Evolutionary conservation across 2,888 invertebrate genomes (phyloP).

Genomic region (Eilema sororculum): DNA sequence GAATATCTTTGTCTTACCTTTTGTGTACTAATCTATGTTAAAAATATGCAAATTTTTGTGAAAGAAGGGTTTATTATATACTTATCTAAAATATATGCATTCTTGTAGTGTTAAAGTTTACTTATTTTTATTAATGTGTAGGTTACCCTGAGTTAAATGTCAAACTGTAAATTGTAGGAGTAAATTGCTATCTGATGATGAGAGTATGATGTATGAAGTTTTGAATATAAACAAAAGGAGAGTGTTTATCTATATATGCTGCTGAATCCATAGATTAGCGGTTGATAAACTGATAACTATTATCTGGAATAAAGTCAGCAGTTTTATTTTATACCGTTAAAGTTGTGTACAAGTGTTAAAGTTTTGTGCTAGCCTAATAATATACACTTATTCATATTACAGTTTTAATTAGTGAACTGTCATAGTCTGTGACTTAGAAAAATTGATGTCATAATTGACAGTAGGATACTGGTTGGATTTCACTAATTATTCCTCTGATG

Average conservation of each 20-base stretch:
- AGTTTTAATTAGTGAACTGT: not conserved
- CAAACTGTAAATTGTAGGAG: conserved; percentile 33
- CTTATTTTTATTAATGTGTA: conserved; percentile 30
- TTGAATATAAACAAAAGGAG: conserved; percentile 38
- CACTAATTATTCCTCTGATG: conserved; percentile 27
- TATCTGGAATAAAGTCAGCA: conserved; percentile 12
- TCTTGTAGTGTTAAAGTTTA: conserved; percentile 5
- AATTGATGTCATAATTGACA: not conserved
- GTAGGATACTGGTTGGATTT: conserved; percentile 25
- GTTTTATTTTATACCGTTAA: conserved; percentile 7
- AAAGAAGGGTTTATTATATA: conserved; percentile 26
- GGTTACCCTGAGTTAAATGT: conserved; percentile 35
- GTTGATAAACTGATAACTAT: conserved; percentile 21
- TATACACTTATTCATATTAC: not conserved
- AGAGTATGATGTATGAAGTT: conserved; percentile 20
- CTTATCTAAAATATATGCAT: conserved; percentile 30
- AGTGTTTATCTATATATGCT: conserved; percentile 20
- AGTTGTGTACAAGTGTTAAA: not conserved
- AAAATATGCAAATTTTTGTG: conserved; percentile 25
- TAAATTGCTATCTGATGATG: conserved; percentile 30
- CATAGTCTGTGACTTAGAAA: not conserved
- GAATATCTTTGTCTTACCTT: conserved; percentile 69
- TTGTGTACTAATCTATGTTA: conserved; percentile 25
- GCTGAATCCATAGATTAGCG: conserved; percentile 22
- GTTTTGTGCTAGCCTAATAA: not conserved